Evolutionary conservation across 1,140 invertebrate species (phyloP).

Genomic region (Holcopasites calliopsidis): DNA sequence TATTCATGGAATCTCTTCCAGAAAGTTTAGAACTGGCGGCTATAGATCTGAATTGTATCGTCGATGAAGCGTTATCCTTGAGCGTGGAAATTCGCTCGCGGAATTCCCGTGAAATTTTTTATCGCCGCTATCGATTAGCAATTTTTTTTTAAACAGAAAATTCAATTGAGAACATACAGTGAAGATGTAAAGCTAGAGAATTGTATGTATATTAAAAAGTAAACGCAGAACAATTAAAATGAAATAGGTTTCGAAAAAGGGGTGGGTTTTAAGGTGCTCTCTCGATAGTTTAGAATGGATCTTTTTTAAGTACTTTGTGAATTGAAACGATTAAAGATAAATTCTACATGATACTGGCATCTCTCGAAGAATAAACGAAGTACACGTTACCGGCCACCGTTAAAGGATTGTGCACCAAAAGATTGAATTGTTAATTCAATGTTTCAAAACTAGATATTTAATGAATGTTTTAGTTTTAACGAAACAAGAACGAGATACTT

Average conservation of each 20-base stretch:
- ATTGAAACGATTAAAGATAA: too few relatives aligned
- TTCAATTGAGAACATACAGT: too few relatives aligned
- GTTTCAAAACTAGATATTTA: too few relatives aligned
- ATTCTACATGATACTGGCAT: neutral
- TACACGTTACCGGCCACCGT: neutral
- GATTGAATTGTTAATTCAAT: neutral
- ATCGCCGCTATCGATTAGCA: neutral
- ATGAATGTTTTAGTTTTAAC: too few relatives aligned
- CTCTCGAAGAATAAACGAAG: neutral
- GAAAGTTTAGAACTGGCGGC: constrained; percentile 48
- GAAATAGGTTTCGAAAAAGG: too few relatives aligned
- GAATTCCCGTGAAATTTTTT: neutral
- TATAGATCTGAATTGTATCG: constrained; percentile 8
- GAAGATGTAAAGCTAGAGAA: too few relatives aligned
- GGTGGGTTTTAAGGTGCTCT: too few relatives aligned
- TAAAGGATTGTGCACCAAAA: neutral
- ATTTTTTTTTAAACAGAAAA: neutral
- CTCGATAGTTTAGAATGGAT: too few relatives aligned
- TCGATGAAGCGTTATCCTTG: constrained; percentile 23
- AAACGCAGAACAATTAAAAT: too few relatives aligned
- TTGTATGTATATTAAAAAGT: too few relatives aligned
- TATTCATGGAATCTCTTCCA: constrained; percentile 65
- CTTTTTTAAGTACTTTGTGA: too few relatives aligned
- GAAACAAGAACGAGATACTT: too few relatives aligned
- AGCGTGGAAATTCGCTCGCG: constrained; percentile 30